phyloP scores from a whole-genome alignment of 2,113 vertebrate species.

The Glaucomys volans region DNA sequence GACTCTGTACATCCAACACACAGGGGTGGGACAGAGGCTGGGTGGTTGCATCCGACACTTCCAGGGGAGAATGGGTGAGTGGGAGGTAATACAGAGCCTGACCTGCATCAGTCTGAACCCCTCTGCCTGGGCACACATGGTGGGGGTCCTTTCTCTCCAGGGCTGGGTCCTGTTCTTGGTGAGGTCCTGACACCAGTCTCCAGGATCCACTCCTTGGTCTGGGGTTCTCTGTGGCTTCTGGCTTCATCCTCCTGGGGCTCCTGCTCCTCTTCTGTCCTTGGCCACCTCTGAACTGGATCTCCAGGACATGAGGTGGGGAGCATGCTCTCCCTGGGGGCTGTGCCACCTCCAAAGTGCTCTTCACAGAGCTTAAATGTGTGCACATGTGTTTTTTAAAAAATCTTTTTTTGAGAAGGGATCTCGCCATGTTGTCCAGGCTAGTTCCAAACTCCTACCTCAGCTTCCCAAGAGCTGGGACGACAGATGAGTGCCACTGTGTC shows the following conservation, averaged over 20 bases:
- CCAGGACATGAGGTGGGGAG: too few relatives aligned
- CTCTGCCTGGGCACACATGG: fast-evolving
- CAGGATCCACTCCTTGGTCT: too few relatives aligned
- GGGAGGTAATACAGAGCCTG: neutral
- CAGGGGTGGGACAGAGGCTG: neutral
- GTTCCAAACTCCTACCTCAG: neutral
- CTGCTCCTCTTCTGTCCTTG: neutral
- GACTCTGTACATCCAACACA: neutral
- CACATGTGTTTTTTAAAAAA: neutral
- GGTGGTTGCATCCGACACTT: fast-evolving
- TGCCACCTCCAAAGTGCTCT: neutral
- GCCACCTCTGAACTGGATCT: neutral
- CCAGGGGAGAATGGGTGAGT: neutral
- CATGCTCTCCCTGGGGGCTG: too few relatives aligned
- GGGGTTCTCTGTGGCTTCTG: neutral
- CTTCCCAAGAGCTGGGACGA: neutral
- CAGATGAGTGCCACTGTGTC: neutral
- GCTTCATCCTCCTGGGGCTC: neutral
- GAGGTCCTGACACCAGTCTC: neutral
- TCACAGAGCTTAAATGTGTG: neutral
- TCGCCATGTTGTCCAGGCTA: neutral
- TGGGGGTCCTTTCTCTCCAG: neutral
- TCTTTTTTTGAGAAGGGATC: neutral
- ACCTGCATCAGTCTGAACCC: neutral
- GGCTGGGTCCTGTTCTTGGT: neutral